Evolutionary conservation across 2,113 vertebrate genomes (phyloP), one percentile per base, ranked within the genome.

Genomic region (Pelecanoides urinatrix): DNA sequence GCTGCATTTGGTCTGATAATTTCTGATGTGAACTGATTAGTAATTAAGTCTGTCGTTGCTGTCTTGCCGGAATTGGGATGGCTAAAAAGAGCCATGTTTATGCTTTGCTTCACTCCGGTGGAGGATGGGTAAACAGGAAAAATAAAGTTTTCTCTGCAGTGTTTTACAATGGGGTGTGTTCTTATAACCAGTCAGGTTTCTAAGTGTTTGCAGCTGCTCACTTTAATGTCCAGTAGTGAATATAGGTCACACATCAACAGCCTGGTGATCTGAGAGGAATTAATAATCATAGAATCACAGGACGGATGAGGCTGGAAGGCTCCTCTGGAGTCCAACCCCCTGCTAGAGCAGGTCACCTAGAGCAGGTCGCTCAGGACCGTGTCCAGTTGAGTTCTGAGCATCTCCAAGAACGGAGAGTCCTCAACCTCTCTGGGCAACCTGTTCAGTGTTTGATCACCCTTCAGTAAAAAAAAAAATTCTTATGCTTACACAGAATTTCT

Each of bases 1-100:
- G 72, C 40, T 38, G 53, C 20, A 14, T 86, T 93, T 40, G 67
- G 74, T 61, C 92, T 88, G 87, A 68, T 72, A 36, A 89, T 70
- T 87, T 67, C 68, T 76, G 71, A 83, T 90, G 78, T 63, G 23
- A 76, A 68, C 67, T 92, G 59, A 91, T 75, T 38, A 84, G 66
- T 71, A 82, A 82, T 96, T 93, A 95, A 82, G 58, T 40, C 50
- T 90, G 61, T 67, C 8, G 6, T 86, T 91, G 74, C 42, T 62
- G 23, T 29, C 81, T 86, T 91, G 29, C 87, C 26, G 17, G 47
- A 94, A 95, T 91, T 95, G 89, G 75, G 62, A 50, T 74, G 49
- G 62, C 73, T 96, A 82, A 89, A 87, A 81, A 71, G 86, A 80
- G 77, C 32, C 18, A 0, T 55, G 40, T 81, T 97, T 92, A 7